These are phyloP conservation scores for Drosophila tristis DNA, from an alignment of 1,140 invertebrate species.

Conservation along the genomic window DNA sequence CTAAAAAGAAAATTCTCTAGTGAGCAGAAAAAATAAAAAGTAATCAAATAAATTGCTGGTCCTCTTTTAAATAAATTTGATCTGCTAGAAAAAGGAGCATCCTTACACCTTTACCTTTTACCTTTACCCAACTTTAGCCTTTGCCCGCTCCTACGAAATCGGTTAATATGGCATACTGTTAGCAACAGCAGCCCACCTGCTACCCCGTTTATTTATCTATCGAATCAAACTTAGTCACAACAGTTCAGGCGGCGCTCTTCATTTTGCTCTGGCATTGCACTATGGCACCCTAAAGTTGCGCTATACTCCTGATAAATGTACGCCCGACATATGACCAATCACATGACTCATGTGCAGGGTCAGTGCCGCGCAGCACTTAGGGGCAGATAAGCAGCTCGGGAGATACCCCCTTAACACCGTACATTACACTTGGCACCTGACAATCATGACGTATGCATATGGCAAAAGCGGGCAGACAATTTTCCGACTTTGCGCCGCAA, in stretches of 20 bases:
- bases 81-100: no score
- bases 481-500: constrained; percentile 9
- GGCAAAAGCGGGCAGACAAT: constrained; percentile 10
- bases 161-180: no score
- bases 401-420: constrained; percentile 32
- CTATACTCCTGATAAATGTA: background rate
- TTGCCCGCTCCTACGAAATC: no score
- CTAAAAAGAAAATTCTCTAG: no score
- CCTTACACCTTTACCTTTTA: no score
- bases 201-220: background rate
- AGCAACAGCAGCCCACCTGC: no score
- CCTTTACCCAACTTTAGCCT: no score
- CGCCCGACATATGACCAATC: constrained; percentile 31
- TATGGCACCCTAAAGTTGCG: constrained; percentile 14
- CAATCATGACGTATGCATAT: constrained; percentile 60
- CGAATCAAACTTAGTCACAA: background rate
- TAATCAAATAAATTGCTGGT: no score
- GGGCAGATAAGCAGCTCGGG: background rate
- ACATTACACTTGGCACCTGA: constrained; percentile 2
- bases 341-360: constrained; percentile 62
- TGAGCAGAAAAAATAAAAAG: no score
- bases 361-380: constrained; percentile 27
- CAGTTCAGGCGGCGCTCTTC: no score
- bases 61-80: no score
- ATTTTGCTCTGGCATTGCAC: constrained; percentile 17